These are phyloP conservation scores for Calonectris borealis DNA, from an alignment of 2,113 vertebrate genomes.

Conservation along the genomic window DNA sequence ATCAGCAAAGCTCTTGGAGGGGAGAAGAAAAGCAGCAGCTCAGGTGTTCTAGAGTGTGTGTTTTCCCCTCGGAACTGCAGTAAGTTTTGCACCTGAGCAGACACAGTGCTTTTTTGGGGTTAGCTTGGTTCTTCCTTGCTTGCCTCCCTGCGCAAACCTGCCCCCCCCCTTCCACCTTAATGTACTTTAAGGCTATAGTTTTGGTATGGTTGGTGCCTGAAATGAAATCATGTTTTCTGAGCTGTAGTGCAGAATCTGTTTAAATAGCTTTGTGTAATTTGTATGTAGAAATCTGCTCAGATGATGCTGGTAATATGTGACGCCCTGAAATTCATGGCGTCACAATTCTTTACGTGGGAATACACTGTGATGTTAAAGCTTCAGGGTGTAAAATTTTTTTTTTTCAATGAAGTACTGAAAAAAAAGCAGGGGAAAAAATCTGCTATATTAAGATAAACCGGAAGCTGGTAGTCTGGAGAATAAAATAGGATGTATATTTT, in stretches of 20 bases:
- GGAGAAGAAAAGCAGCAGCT: not conserved
- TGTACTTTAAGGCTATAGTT: not conserved
- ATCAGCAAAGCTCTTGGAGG: not conserved
- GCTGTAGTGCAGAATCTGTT: not conserved
- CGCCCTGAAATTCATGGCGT: slow-evolving; percentile 16
- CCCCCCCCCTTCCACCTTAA: not conserved
- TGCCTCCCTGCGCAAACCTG: fast-evolving
- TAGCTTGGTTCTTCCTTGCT: not conserved
- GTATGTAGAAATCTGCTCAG: not conserved
- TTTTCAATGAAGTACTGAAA: slow-evolving; percentile 22
- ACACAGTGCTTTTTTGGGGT: not conserved
- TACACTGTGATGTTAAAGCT: slow-evolving; percentile 47
- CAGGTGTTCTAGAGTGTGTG: not conserved
- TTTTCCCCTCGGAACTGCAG: not conserved
- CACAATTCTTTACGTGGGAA: slow-evolving; percentile 34
- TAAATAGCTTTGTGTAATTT: not conserved
- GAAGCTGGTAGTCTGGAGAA: not conserved
- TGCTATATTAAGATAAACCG: slow-evolving; percentile 53
- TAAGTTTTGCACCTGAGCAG: not conserved
- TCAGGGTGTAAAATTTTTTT: slow-evolving; percentile 23
- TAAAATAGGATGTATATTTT: not conserved
- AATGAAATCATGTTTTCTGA: not conserved
- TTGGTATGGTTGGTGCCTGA: not conserved
- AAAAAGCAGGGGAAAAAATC: not conserved
- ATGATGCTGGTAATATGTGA: not conserved